Evolutionary conservation across 1,140 invertebrate species (phyloP), one percentile per base, ranked within the genome.

Genomic region (Apis dorsata): DNA sequence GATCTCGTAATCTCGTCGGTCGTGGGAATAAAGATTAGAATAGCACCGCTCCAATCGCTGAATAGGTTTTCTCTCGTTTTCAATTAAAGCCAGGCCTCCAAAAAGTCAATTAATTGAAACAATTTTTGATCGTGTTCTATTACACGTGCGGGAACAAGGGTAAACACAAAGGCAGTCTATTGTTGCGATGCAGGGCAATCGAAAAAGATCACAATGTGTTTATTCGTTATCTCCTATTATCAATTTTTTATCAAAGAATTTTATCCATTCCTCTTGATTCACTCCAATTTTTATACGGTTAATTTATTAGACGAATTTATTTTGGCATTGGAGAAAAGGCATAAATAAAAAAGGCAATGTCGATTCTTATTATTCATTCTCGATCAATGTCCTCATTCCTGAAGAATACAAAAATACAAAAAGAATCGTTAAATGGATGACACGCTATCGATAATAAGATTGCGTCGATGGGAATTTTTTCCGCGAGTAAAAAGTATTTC

Each of bases 21-120:
- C 53, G 17, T 74, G 53, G n/a, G 62, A 81, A 66, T 59, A 49
- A 60, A 62, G 80, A 81, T 81, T 77, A 81, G 68, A 76, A 44
- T 66, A 57, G 71, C 62, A 1, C 5, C 79, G 53, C 17, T 78
- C 2, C 34, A 28, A 78, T 79, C 28, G 5, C 1, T 10, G 24
- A 55, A 49, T 28, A 21, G 53, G 5, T 66, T 59, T n/a, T 13
- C n/a, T 13, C n/a, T 4, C 19, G 55, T 24, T 62, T 63, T 28
- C 63, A 76, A 75, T 81, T 68, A 68, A 75, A 49, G 17, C n/a
- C 19, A 15, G 28, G 34, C 13, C 11, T 19, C 63, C 8, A 17
- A 19, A 65, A 28, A 65, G 34, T 1, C 24, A 65, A 65, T 34
- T 65, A 65, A 81, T 81, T 63, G 79, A 28, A 75, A 65, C 53